A percentile compares a stretch with the other conserved stretches of the same genome.
phyloP scores from a whole-genome alignment of 2,113 vertebrate species.

The Podilymbus podiceps region DNA sequence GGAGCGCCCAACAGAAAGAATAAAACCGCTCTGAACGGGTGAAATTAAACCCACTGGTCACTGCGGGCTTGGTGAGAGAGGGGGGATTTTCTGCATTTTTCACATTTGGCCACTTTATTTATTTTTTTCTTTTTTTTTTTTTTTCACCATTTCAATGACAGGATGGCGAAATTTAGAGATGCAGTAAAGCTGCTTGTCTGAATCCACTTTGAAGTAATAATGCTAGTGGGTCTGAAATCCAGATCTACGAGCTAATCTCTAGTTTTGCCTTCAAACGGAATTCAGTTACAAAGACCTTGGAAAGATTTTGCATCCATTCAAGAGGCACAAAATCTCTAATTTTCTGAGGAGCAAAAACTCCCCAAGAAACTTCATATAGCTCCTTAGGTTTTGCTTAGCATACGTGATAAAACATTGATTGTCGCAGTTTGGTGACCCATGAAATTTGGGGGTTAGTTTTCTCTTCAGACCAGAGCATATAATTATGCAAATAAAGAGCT shows the following conservation, averaged over 20 bases:
- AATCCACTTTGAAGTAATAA: constrained; percentile 72
- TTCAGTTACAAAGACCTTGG: constrained; percentile 78
- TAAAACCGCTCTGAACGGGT: neutral
- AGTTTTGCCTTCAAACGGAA: constrained; percentile 77
- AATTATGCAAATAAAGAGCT: constrained; percentile 99
- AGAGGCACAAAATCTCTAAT: constrained; percentile 78
- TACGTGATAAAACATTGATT: constrained; percentile 99
- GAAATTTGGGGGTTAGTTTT: constrained; percentile 99
- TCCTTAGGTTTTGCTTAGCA: constrained; percentile 88
- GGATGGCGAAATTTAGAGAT: constrained; percentile 30
- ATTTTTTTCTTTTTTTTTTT: too few relatives aligned
- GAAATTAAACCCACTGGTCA: neutral
- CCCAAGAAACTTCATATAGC: constrained; percentile 88
- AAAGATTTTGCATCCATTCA: constrained; percentile 78
- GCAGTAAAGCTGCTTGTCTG: constrained; percentile 55
- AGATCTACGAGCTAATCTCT: constrained; percentile 77
- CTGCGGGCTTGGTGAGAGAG: neutral
- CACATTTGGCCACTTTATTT: neutral
- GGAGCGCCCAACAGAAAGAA: neutral
- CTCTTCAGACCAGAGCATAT: constrained; percentile 99
- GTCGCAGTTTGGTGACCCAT: constrained; percentile 98
- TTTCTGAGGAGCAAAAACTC: constrained; percentile 81
- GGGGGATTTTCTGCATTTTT: neutral
- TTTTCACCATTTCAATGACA: neutral
- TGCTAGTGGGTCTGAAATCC: constrained; percentile 60